phyloP scores from a whole-genome alignment of 2,113 vertebrate genomes.

The Mionectes macconnelli region DNA sequence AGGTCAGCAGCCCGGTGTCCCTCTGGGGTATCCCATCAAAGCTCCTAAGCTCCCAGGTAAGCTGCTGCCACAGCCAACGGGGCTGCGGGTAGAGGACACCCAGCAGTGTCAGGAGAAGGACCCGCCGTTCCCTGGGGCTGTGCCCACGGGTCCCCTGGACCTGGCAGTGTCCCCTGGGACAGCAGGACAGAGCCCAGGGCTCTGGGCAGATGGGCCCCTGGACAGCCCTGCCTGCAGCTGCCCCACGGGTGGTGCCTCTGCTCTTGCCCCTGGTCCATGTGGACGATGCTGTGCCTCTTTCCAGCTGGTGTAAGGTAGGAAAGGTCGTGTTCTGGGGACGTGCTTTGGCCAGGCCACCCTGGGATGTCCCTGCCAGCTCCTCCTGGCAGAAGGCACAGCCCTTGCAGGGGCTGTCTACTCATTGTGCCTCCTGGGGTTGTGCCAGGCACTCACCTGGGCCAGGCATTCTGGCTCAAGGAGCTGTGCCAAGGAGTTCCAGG shows the following conservation, averaged over 20 bases:
- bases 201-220: neutral
- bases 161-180: neutral
- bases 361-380: neutral
- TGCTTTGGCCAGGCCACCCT: neutral
- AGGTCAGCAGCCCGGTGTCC: slow-evolving; percentile 88
- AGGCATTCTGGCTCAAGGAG: neutral
- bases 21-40: slow-evolving; percentile 95
- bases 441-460: neutral
- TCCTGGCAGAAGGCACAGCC: neutral
- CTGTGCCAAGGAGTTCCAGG: neutral
- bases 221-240: neutral
- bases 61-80: neutral
- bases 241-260: neutral
- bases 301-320: neutral
- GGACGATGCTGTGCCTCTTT: neutral
- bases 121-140: neutral
- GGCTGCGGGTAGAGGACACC: neutral
- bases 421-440: neutral
- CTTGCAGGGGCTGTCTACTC: neutral
- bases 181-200: neutral
- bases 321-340: neutral
- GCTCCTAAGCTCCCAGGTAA: slow-evolving; percentile 91
- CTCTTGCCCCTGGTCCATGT: accelerated
- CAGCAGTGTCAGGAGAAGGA: neutral
- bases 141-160: neutral